Conservation (phyloP, 2,113 vertebrate genomes). For the Brevimyrus niger region DNA sequence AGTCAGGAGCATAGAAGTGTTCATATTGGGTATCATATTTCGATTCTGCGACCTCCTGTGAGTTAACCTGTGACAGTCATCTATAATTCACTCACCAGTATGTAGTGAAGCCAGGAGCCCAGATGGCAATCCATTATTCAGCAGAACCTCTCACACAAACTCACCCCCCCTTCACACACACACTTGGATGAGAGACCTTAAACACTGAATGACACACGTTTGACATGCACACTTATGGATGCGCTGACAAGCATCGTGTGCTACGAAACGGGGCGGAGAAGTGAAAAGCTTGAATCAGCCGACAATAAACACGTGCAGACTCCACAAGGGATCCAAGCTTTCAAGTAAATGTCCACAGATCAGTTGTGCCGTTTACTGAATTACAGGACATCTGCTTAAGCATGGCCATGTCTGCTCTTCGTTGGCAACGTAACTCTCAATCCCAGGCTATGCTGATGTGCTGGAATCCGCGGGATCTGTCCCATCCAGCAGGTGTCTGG, state of each 20-base stretch:
- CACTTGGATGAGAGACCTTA: background rate
- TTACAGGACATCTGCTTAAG: background rate
- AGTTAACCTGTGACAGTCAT: slow-evolving; percentile 15
- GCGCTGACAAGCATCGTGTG: background rate
- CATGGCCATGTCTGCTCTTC: background rate
- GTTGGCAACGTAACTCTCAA: background rate
- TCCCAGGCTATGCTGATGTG: background rate
- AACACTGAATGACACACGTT: slow-evolving; percentile 2
- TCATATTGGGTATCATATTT: background rate
- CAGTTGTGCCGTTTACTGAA: background rate
- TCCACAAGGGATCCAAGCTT: background rate
- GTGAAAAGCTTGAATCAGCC: background rate
- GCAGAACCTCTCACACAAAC: background rate
- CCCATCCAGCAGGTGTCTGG: background rate
- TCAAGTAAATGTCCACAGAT: background rate
- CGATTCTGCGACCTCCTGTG: background rate
- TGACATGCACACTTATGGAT: background rate
- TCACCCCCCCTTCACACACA: background rate
- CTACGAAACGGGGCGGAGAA: background rate
- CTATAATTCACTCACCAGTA: slow-evolving; percentile 20
- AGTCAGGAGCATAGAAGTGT: background rate
- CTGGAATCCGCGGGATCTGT: background rate
- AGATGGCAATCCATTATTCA: slow-evolving; percentile 12
- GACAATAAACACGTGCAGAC: background rate
- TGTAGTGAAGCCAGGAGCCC: slow-evolving; percentile 1